Conservation (phyloP, 2,113 vertebrate genomes). For the Pelodiscus sinensis region DNA sequence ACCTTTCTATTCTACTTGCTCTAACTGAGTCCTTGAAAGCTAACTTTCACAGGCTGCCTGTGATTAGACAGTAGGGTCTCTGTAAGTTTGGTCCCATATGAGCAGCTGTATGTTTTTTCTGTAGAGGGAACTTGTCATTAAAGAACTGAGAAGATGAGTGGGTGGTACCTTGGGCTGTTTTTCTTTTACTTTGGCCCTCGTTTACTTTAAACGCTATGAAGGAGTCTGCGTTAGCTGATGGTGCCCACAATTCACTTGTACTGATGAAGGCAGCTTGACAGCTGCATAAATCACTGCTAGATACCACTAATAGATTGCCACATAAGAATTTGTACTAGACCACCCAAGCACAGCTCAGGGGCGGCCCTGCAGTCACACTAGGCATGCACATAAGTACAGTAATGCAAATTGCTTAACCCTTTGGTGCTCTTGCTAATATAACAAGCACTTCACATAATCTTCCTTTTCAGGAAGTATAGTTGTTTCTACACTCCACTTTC, state of each 20-base stretch:
- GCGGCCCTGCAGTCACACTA: constrained; percentile 49
- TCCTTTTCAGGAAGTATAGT: not conserved
- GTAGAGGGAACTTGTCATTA: constrained; percentile 75
- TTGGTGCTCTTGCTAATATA: constrained; percentile 48
- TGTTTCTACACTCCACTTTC: not conserved
- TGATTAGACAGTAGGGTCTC: constrained; percentile 79
- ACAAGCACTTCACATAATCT: constrained; percentile 28
- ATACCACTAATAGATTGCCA: constrained; percentile 82
- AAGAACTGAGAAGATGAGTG: constrained; percentile 79
- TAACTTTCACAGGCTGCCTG: constrained; percentile 62
- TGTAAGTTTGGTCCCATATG: constrained; percentile 74
- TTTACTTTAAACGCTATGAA: constrained; percentile 77
- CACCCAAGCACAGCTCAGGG: constrained; percentile 79
- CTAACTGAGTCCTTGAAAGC: constrained; percentile 62
- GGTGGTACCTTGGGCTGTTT: constrained; percentile 83
- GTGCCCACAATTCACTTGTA: constrained; percentile 83
- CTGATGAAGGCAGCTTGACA: constrained; percentile 84
- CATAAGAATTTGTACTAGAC: constrained; percentile 78
- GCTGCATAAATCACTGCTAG: constrained; percentile 85
- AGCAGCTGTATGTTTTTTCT: constrained; percentile 80
- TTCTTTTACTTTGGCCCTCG: constrained; percentile 80
- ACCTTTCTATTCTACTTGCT: constrained; percentile 57
- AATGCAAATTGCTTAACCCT: constrained; percentile 81
- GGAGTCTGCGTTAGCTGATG: constrained; percentile 68
- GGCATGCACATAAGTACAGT: constrained; percentile 76